Conservation (phyloP, 2,797 vertebrate species). For the Xerus rutilus region DNA sequence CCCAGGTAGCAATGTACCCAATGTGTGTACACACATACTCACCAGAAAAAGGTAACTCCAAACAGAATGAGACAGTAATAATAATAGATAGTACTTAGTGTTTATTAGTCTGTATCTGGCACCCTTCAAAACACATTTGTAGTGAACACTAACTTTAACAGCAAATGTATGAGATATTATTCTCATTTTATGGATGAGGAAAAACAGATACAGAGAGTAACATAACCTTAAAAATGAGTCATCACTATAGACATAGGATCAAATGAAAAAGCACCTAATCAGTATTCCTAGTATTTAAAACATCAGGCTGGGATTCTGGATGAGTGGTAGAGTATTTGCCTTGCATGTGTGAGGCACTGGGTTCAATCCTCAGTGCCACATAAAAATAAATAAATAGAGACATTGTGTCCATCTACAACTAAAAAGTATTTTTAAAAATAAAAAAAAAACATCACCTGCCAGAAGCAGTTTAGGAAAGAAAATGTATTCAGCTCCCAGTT, state of each 20-base stretch:
- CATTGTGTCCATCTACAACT: too few relatives aligned
- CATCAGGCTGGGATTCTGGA: too few relatives aligned
- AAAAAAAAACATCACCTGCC: conserved; percentile 1
- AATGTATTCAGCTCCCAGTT: not conserved
- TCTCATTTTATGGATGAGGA: conserved; percentile 51
- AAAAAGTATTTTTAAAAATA: too few relatives aligned
- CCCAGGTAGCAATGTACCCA: not conserved
- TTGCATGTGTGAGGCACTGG: too few relatives aligned
- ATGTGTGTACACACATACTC: not conserved
- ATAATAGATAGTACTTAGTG: not conserved
- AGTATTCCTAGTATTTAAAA: not conserved
- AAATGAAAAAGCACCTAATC: not conserved
- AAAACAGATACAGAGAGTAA: not conserved
- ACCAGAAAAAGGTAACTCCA: not conserved
- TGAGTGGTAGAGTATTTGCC: too few relatives aligned
- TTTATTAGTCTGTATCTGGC: not conserved
- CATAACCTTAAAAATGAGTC: not conserved
- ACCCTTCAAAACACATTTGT: conserved; percentile 22
- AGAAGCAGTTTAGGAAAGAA: conserved; percentile 13
- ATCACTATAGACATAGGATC: not conserved
- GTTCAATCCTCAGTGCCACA: too few relatives aligned
- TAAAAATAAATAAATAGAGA: too few relatives aligned
- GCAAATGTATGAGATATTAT: conserved; percentile 17
- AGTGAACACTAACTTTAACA: not conserved
- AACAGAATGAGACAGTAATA: conserved; percentile 19